phyloP scores from a whole-genome alignment of 2,113 vertebrate species.

The Hyperopisus bebe region DNA sequence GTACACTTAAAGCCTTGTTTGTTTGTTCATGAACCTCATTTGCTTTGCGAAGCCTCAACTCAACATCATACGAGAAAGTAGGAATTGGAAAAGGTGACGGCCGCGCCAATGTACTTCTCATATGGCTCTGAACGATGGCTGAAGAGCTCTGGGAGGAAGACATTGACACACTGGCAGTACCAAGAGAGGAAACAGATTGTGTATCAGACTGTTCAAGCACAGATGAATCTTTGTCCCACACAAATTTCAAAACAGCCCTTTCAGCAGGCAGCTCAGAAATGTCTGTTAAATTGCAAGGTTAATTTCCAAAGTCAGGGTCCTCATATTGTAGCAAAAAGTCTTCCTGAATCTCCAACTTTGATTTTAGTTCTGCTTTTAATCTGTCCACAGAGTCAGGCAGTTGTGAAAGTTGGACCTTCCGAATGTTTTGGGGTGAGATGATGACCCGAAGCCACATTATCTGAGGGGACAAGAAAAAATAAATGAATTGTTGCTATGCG shows the following conservation, averaged over 20 bases:
- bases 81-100: slow-evolving; percentile 29
- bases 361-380: too few species aligned
- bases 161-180: slow-evolving; percentile 15
- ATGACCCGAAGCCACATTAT: too few species aligned
- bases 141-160: not conserved
- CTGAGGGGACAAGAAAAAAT: too few species aligned
- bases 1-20: slow-evolving; percentile 6
- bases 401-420: too few species aligned
- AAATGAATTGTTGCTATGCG: too few species aligned
- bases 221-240: not conserved
- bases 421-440: too few species aligned
- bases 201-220: not conserved
- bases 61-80: slow-evolving; percentile 26
- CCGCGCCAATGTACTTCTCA: slow-evolving; percentile 3
- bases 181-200: slow-evolving; percentile 18
- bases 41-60: slow-evolving; percentile 26
- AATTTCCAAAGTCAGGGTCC: too few species aligned
- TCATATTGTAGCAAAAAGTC: too few species aligned
- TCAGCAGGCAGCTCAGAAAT: slow-evolving; percentile 20
- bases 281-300: not conserved
- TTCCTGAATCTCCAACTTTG: too few species aligned
- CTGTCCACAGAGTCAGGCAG: too few species aligned
- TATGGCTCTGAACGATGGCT: not conserved
- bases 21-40: slow-evolving; percentile 26
- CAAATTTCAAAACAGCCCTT: slow-evolving; percentile 26